These are phyloP conservation scores for Anomalospiza imberbis DNA, from an alignment of 2,797 vertebrate genomes.

Conservation along the genomic window DNA sequence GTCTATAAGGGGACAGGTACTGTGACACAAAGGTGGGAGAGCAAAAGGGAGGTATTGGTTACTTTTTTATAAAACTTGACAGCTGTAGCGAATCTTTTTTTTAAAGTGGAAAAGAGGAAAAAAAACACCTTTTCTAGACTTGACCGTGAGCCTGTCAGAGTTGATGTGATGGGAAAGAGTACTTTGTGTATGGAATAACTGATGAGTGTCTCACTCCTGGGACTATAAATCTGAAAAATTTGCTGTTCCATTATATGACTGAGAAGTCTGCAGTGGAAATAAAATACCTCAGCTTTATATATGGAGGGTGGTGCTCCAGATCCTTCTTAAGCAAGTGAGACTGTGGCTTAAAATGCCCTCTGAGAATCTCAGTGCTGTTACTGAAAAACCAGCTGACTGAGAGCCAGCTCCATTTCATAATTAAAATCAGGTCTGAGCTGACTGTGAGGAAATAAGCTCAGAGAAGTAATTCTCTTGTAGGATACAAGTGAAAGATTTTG, in stretches of 20 bases:
- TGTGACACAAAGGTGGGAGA: neutral
- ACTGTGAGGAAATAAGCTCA: neutral
- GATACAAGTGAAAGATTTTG: neutral
- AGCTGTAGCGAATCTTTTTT: neutral
- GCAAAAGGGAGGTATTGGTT: neutral
- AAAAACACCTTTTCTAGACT: neutral
- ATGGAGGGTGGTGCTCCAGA: neutral
- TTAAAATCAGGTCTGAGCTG: neutral
- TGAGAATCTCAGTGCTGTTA: neutral
- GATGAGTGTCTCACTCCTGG: neutral
- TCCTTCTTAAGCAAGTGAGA: neutral
- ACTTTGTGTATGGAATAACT: neutral
- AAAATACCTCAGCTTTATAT: neutral
- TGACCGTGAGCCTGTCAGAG: neutral
- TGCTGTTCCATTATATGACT: neutral
- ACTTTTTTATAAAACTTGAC: neutral
- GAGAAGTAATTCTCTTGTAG: neutral
- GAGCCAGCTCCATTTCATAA: neutral
- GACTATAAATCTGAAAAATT: neutral
- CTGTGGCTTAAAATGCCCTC: neutral
- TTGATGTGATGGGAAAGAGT: neutral
- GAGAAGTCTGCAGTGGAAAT: neutral
- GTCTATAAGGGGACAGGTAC: constrained; percentile 83
- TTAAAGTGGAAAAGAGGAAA: neutral
- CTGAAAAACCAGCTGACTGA: neutral